Base-by-base conservation (phyloP, 2,113 vertebrate species). In the Progne subis region DNA sequence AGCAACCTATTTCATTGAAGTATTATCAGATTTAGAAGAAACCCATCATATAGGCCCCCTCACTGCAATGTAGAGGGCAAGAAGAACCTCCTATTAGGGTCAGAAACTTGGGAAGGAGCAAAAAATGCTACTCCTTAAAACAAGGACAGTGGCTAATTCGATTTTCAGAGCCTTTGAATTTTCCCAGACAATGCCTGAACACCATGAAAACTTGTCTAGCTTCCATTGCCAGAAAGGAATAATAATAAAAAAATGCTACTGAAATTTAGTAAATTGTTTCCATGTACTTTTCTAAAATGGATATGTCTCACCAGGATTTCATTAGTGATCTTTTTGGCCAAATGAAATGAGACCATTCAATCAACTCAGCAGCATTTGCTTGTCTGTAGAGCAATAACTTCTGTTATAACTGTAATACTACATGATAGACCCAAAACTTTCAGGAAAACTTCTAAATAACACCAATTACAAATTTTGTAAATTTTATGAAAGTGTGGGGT, bases 221-320 rank as follows among this genome's bases (percentile, higher is more conserved):
- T 95, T 84, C 29, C 41, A 84, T 7, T 65, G 77, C 77, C 83
- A 94, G 69, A 92, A 84, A 57, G 41, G 29, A 18, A 53, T 10
- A 32, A 60, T 14, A 43, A 43, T 14, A 55, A 17, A 28, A 79
- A 85, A 81, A 47, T 4, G 44, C 61, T 2, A 7, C 69, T 85
- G 83, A 95, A 89, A 95, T 82, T 71, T 32, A 82, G 81, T 75
- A 50, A 92, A 96, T 79, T 84, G 74, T 82, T 94, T 91, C 92
- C 92, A 96, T 70, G 50, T 23, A 90, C 39, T 86, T 80, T 67
- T 92, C 59, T 70, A 69, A 91, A 92, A 89, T 49, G 57, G 52
- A 0, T 78, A 71, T 71, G 83, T 83, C 59, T 86, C 61, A 94
- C 77, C 53, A 79, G 77, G 49, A 69, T 69, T 89, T 94, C 49